These are phyloP conservation scores for Aldrovandia affinis DNA, from an alignment of 2,797 vertebrate genomes.

Conservation along the genomic window DNA sequence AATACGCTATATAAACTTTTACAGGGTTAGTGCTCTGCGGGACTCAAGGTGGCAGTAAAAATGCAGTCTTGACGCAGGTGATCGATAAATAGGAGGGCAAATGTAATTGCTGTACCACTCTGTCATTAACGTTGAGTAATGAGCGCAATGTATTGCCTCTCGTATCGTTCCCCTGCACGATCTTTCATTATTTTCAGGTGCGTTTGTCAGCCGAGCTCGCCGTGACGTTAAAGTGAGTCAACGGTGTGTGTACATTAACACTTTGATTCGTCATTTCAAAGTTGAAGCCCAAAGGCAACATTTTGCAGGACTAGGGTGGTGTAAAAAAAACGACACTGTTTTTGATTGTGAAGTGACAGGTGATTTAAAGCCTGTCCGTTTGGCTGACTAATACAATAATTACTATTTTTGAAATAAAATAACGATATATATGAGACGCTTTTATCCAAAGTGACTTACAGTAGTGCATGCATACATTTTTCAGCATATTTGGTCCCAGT, in stretches of 20 bases:
- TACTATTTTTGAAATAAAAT: too few species aligned
- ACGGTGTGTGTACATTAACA: background rate
- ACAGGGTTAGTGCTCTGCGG: slow-evolving; percentile 68
- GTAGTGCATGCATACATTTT: too few species aligned
- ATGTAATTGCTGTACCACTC: background rate
- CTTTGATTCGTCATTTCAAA: background rate
- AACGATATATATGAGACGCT: too few species aligned
- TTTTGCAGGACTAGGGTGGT: background rate
- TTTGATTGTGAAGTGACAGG: background rate
- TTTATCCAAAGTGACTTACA: too few species aligned
- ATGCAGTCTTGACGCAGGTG: slow-evolving; percentile 62
- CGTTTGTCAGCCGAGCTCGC: background rate
- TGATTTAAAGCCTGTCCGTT: background rate
- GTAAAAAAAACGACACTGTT: background rate
- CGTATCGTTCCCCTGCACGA: too few species aligned
- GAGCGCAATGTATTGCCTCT: slow-evolving; percentile 51
- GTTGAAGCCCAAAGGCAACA: background rate
- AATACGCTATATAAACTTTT: slow-evolving; percentile 69
- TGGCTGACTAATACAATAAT: too few species aligned
- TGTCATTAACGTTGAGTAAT: slow-evolving; percentile 21
- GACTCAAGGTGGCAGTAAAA: slow-evolving; percentile 66
- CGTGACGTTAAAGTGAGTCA: background rate
- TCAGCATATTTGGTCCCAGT: too few species aligned
- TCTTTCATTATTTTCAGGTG: too few species aligned
- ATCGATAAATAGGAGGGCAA: slow-evolving; percentile 67